Evolutionary conservation across 2,797 vertebrate genomes (phyloP), one percentile per base, ranked within the genome.

Genomic region (Scomberomorus guttatus): DNA sequence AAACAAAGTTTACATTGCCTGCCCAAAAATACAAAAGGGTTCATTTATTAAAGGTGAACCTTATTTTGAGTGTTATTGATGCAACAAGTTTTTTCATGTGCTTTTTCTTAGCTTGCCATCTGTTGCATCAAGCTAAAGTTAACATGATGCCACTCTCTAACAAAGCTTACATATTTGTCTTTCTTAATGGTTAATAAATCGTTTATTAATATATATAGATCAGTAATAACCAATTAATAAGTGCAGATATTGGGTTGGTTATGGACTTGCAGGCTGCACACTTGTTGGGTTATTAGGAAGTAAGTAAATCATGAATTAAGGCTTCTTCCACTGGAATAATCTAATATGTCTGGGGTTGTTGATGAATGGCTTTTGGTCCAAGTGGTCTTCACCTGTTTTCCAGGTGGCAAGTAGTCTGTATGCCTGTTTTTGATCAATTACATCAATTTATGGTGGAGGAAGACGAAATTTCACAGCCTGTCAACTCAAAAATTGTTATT

Each of bases 241-340:
- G 3, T 18, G 6, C 6, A 6, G 17, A 6, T 58, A 46, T 32
- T 29, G 24, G 7, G 37, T 64, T 59, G 46, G 51, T 69, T 37
- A 39, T 48, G 34, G 29, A 66, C 9, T 59, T 66, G 42, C 17
- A 65, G 8, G 50, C 14, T 55, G 34, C 24, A 24, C 12, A 64
- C 42, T 12, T 48, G 37, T 39, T 52, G 27, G 22, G 44, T 62
- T 37, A n/a, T 32, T 65, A 37, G 29, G 17, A 25, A 65, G 18
- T 66, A 27, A 62, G 15, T 56, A 10, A 64, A 85, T 65, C 39
- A 42, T 69, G 25, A 77, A 32, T 58, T 7, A 57, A 56, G 14
- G 61, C 5, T 44, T 75, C 17, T 60, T 52, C 64, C 13, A 58
- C 34, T 14, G 42, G 2, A 25, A 8, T 34, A 66, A 74, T 29